These are phyloP conservation scores for Lanistes nyassanus DNA, from an alignment of 1,140 invertebrate species.

Conservation along the genomic window DNA sequence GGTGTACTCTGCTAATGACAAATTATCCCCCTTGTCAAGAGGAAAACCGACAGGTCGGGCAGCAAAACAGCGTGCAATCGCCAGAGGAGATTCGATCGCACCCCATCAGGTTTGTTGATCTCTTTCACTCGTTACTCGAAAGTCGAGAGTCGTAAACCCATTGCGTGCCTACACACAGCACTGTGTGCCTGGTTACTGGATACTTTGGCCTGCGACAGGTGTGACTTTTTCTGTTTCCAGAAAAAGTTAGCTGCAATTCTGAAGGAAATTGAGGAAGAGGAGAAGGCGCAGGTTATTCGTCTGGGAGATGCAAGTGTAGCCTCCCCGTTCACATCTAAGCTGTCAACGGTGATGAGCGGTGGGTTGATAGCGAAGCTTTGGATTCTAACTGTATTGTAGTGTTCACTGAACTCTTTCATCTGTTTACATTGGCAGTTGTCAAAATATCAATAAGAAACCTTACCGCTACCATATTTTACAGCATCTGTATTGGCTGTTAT, in stretches of 20 bases:
- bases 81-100: constrained; percentile 60
- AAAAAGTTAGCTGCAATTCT: constrained; percentile 80
- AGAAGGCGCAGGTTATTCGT: constrained; percentile 88
- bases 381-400: no score
- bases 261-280: constrained; percentile 92
- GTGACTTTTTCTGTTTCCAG: constrained; percentile 42
- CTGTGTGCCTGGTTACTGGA: no score
- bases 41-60: constrained; percentile 46
- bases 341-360: constrained; percentile 97
- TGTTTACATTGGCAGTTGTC: no score
- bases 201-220: not conserved
- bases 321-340: constrained; percentile 97
- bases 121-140: not conserved
- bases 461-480: no score
- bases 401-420: no score
- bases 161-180: not conserved
- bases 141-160: not conserved
- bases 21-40: constrained; percentile 3
- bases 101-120: constrained; percentile 50
- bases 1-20: not conserved
- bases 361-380: constrained; percentile 63
- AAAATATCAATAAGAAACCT: no score
- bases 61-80: constrained; percentile 58
- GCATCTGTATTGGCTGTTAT: no score
- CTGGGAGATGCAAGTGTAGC: constrained; percentile 99